Evolutionary conservation across 2,113 vertebrate genomes (phyloP).

Genomic region (Brevimyrus niger): DNA sequence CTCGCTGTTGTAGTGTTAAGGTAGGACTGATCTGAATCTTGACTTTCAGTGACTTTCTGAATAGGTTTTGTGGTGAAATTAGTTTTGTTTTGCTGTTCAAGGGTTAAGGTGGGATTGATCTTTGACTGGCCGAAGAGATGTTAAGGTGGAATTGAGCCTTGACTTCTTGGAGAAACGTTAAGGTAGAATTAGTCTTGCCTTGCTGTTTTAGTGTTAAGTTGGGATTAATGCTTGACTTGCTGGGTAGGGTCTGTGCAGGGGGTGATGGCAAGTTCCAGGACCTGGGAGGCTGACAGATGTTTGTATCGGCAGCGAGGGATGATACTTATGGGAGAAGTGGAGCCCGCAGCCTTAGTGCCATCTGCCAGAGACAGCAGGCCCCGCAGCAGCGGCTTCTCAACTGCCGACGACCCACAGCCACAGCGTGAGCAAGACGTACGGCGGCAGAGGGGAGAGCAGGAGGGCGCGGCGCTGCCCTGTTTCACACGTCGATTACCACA

Average conservation of each 20-base stretch:
- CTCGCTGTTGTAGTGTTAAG: background rate
- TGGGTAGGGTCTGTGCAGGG: background rate
- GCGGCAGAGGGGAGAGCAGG: slow-evolving; percentile 9
- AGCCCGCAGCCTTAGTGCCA: slow-evolving; percentile 76
- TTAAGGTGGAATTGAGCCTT: background rate
- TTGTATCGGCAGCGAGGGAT: slow-evolving; percentile 85
- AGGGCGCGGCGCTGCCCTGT: background rate
- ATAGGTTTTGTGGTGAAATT: background rate
- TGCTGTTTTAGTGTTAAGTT: background rate
- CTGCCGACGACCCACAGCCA: slow-evolving; percentile 69
- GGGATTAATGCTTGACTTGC: slow-evolving; percentile 1
- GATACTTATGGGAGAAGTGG: slow-evolving; percentile 85
- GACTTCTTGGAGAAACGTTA: background rate
- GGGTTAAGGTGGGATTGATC: background rate
- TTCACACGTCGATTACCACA: background rate
- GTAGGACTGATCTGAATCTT: background rate
- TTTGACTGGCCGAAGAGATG: background rate
- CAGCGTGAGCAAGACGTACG: slow-evolving; percentile 19
- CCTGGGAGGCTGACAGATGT: slow-evolving; percentile 85
- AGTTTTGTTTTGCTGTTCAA: background rate
- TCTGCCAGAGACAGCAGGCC: slow-evolving; percentile 78
- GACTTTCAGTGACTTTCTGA: background rate
- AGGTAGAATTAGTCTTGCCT: background rate
- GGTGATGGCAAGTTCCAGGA: slow-evolving; percentile 71
- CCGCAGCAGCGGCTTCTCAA: slow-evolving; percentile 80